A percentile compares a stretch with the other conserved stretches of the same genome.
Evolutionary conservation across 1,140 invertebrate genomes (phyloP).

Genomic region (Drosophila lacteicornis): DNA sequence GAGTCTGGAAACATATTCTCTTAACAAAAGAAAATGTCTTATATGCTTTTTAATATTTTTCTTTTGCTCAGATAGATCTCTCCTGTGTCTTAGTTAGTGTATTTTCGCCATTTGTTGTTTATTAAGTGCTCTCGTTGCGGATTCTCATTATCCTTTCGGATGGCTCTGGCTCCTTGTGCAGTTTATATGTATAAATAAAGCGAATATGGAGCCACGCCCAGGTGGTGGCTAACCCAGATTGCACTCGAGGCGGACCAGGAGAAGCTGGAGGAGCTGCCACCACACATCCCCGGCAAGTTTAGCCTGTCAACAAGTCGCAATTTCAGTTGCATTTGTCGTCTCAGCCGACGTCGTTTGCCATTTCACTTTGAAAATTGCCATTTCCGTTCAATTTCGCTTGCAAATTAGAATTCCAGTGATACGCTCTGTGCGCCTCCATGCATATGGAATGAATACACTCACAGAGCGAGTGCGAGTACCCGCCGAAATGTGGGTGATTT

Average conservation of each 20-base stretch:
- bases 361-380: conserved; percentile 83
- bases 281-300: conserved; percentile 13
- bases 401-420: conserved; percentile 83
- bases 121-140: conserved; percentile 15
- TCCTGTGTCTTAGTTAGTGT: no score
- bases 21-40: no score
- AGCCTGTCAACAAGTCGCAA: conserved; percentile 66
- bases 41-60: no score
- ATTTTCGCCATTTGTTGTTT: conserved; percentile 12
- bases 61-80: not conserved
- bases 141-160: conserved; percentile 16
- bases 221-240: conserved; percentile 33
- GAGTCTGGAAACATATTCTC: no score
- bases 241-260: not conserved
- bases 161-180: not conserved
- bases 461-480: not conserved
- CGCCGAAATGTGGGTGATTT: conserved; percentile 34
- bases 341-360: conserved; percentile 59
- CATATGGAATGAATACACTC: conserved; percentile 62
- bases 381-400: conserved; percentile 83
- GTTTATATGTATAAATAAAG: not conserved
- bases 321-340: conserved; percentile 61
- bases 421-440: conserved; percentile 69
- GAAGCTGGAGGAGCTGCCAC: not conserved
- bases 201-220: conserved; percentile 7